Evolutionary conservation across 92 coral and sea anemone genomes (phyloP), one percentile per base, ranked within the genome.

Genomic region (Galaxea fascicularis): DNA sequence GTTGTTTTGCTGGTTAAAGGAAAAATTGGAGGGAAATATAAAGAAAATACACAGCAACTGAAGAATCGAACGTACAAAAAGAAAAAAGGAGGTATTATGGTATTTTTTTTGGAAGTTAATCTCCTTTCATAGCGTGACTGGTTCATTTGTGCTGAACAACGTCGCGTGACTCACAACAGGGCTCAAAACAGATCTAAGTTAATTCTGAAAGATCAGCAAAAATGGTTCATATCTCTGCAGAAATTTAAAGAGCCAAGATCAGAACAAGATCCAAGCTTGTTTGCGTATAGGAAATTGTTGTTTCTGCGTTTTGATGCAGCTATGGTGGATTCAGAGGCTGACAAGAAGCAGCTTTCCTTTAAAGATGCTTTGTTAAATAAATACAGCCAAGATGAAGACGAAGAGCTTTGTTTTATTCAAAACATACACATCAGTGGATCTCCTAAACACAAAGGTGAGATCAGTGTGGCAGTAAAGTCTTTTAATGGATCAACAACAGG

Each of bases 361-460:
- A 93, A 92, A 65, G 92, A 94, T 63, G 98, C 98, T 20, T 56
- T 91, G 71, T 51, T 89, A 35, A 87, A 89, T 59, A 94, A 94
- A 87, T 94, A 92, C 85, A 86, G 87, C 51, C 30, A 21, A 8
- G 98, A 93, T 39, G 90, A 88, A 28, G 69, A 57, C 16, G 78
- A 71, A 39, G 65, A 56, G 6, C 58, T 81, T 1, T 54, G 86
- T 47, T 82, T 69, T 28, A 80, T 85, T 29, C 90, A 94, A 67
- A 89, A 89, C 28, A 57, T 85, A 28, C 92, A 94, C 76, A 89
- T 94, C 28, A 65, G 85, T 63, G 75, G 89, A 68, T 89, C 98
- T 45, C 94, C 98, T 7, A 92, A 82, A 27, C 76, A 75, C 9
- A 86, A 89, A 80, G 91, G 93, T 88, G 78, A 72, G 45, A 54